Conservation (phyloP, 2,888 invertebrate genomes). For the Anodontia alba region DNA sequence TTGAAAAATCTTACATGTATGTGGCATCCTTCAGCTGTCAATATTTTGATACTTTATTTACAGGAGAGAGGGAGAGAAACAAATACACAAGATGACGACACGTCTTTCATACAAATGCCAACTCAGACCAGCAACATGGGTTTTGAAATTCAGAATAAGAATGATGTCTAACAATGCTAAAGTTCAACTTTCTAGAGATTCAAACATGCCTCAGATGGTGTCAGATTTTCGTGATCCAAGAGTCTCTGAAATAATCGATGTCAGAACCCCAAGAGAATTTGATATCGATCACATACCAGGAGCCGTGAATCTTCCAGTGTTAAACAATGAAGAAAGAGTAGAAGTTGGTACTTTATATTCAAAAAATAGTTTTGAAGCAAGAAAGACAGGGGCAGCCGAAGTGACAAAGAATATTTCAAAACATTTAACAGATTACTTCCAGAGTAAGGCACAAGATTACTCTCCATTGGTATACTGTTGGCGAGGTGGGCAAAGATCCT, state of each 20-base stretch:
- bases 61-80: too few species aligned
- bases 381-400: constrained; percentile 66
- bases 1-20: too few species aligned
- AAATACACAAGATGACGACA: too few species aligned
- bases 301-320: constrained; percentile 70
- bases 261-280: constrained; percentile 69
- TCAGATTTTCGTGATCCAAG: constrained; percentile 35
- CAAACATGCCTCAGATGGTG: constrained; percentile 29
- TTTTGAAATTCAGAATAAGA: background rate
- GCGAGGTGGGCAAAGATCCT: constrained; percentile 74
- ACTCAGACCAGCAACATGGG: too few species aligned
- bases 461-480: constrained; percentile 69
- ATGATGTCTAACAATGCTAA: background rate
- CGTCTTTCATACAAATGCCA: too few species aligned
- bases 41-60: too few species aligned
- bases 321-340: constrained; percentile 56
- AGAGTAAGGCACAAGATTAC: constrained; percentile 57
- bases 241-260: constrained; percentile 68
- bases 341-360: constrained; percentile 66
- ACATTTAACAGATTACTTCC: constrained; percentile 63
- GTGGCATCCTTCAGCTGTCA: too few species aligned
- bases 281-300: constrained; percentile 71
- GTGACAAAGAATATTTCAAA: constrained; percentile 64
- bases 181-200: background rate
- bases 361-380: constrained; percentile 59